phyloP scores from a whole-genome alignment of 2,888 invertebrate genomes.

The Drosophila tanythrix region DNA sequence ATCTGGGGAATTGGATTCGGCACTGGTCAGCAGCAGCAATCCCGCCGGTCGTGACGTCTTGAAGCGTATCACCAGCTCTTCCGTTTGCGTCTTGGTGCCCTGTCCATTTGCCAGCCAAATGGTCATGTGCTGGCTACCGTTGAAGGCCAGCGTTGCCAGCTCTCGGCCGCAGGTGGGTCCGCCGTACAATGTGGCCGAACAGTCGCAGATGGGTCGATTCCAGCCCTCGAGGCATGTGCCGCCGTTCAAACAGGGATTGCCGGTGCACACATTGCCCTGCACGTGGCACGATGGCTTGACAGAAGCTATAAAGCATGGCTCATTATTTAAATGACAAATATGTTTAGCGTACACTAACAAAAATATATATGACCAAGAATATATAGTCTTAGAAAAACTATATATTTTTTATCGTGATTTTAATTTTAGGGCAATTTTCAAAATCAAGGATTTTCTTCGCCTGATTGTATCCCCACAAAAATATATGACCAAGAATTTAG shows the following conservation, averaged over 20 bases:
- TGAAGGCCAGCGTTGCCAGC: slow-evolving; percentile 93
- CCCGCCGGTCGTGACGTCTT: slow-evolving; percentile 92
- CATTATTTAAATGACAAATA: not conserved
- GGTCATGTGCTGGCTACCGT: slow-evolving; percentile 94
- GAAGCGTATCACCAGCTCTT: slow-evolving; percentile 94
- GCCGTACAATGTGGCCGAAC: slow-evolving; percentile 93
- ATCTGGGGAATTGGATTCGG: slow-evolving; percentile 91
- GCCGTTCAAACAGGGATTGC: slow-evolving; percentile 95
- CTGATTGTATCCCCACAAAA: not conserved
- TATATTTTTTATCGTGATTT: not conserved
- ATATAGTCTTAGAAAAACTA: not conserved
- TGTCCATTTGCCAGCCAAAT: slow-evolving; percentile 90
- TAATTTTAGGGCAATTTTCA: not conserved
- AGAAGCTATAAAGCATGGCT: slow-evolving; percentile 87
- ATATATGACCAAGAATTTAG: not conserved
- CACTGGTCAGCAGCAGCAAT: slow-evolving; percentile 91
- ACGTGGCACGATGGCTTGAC: slow-evolving; percentile 95
- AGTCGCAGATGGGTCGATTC: slow-evolving; percentile 97
- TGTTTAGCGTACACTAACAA: not conserved
- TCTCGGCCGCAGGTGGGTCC: slow-evolving; percentile 97
- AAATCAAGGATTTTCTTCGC: not conserved
- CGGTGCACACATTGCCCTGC: slow-evolving; percentile 91
- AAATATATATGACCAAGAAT: not conserved
- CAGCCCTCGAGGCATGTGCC: slow-evolving; percentile 96
- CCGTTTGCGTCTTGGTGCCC: slow-evolving; percentile 91